Evolutionary conservation across 2,797 vertebrate genomes (phyloP), one percentile per base, ranked within the genome.

Genomic region (Cyprinella venusta): DNA sequence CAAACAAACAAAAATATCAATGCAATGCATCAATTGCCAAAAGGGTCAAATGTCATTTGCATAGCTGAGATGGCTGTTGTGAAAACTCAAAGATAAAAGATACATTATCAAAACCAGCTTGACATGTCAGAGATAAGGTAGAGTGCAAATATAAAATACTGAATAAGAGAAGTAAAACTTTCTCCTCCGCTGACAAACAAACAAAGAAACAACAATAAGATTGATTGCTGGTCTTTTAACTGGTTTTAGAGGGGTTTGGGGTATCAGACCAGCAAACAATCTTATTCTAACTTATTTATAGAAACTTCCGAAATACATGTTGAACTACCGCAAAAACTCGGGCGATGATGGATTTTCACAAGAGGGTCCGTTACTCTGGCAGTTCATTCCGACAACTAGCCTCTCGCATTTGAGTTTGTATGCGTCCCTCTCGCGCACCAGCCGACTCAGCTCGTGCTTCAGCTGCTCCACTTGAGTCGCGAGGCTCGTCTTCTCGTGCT

Each of bases 341-440:
- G 98, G 97, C 80, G 98, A 98, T 90, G 97, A 97, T 1, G 97
- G 96, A 93, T 94, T 98, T 94, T 99, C 97, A 86, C 97, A 97
- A 92, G 96, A 97, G 85, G 97, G 98, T 48, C 97, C 97, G 40
- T 96, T 96, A 94, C 98, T 97, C 91, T 96, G 96, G 94, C 90
- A 97, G 93, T 96, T 96, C 91, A 94, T 96, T 85, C 95, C 96
- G 91, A 96, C 96, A 85, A 92, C 92, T 92, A 99, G 95, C 95
- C 97, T 98, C 95, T 99, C 98, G 89, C 97, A 99, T 93, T 98
- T 98, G 45, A 96, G 94, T 96, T 99, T 99, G 94, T 99, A 99
- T 81, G 97, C 97, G 83, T 99, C 98, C 95, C 98, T 94, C 92
- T 99, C 98, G 88, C 97, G 96, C 86, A 96, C 92, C 83, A 99